Base-by-base conservation (phyloP, 2,888 invertebrate species). In the Cecidostiba fungosa region DNA sequence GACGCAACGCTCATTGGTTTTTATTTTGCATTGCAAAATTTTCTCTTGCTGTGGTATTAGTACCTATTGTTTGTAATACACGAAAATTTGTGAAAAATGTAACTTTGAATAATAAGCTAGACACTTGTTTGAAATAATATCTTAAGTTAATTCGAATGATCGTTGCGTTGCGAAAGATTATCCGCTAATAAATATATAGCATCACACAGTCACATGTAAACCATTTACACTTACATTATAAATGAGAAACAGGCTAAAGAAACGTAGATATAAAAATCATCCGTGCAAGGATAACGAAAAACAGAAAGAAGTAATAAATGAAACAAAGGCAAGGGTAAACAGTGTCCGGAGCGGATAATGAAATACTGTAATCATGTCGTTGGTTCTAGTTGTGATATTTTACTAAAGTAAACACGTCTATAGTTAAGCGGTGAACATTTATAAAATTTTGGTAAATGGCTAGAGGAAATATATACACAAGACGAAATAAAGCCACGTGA, bases 351-450 rank as follows among this genome's bases (percentile, higher is more conserved):
- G 84, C 81, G 85, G 82, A 79, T 88, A 87, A 88, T 89, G 85
- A 89, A 89, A 89, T 91, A 91, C 89, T 89, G 89, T 91, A 92
- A 91, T 87, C 90, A 90, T 91, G 90, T 92, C 90, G 90, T 91
- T 92, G 91, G 91, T 92, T 92, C 92, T 92, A 93, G 92, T 92
- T 92, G 92, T 92, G 93, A 93, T 93, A 93, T 92, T 92, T 92
- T 92, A 92, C 88, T 91, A 89, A 91, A 89, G 89, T 90, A 91
- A 90, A 82, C 39, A 69, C 87, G 87, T 89, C 88, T 89, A 91
- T 90, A 90, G 88, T 89, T 88, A 87, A 88, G 88, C 88, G 85
- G 80, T 87, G 32, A 88, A 89, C 82, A 85, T 88, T 87, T 88
- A 86, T 84, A 87, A 89, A 73, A 87, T 88, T 90, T 89, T 87